phyloP scores from a whole-genome alignment of 2,113 vertebrate species.

The Caretta caretta region DNA sequence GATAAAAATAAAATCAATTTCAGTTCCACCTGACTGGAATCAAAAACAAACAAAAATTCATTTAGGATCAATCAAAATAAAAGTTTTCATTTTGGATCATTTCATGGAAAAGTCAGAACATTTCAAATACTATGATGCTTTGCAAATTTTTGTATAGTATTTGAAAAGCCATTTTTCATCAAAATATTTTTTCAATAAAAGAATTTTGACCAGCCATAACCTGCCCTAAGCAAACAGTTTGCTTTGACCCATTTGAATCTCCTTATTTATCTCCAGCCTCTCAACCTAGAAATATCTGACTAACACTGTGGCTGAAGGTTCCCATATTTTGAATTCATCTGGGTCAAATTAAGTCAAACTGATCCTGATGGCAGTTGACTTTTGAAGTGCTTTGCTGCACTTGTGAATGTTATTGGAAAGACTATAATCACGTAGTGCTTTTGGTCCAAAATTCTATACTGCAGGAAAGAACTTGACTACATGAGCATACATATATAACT shows the following conservation, averaged over 20 bases:
- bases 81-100: neutral
- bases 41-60: neutral
- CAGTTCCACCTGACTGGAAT: fast-evolving
- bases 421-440: neutral
- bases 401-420: neutral
- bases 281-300: neutral
- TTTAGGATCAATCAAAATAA: neutral
- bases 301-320: neutral
- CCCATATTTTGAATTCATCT: neutral
- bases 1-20: neutral
- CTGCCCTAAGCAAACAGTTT: neutral
- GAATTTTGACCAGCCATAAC: neutral
- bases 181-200: neutral
- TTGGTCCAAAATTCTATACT: neutral
- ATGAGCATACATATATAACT: neutral
- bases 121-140: neutral
- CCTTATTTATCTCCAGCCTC: neutral
- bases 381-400: conserved; percentile 7
- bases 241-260: neutral
- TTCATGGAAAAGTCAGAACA: neutral
- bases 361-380: neutral
- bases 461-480: neutral
- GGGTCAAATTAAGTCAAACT: conserved; percentile 23
- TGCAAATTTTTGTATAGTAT: neutral
- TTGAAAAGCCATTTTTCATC: neutral